phyloP scores from a whole-genome alignment of 2,888 invertebrate species.

The Palloptera scutellata region DNA sequence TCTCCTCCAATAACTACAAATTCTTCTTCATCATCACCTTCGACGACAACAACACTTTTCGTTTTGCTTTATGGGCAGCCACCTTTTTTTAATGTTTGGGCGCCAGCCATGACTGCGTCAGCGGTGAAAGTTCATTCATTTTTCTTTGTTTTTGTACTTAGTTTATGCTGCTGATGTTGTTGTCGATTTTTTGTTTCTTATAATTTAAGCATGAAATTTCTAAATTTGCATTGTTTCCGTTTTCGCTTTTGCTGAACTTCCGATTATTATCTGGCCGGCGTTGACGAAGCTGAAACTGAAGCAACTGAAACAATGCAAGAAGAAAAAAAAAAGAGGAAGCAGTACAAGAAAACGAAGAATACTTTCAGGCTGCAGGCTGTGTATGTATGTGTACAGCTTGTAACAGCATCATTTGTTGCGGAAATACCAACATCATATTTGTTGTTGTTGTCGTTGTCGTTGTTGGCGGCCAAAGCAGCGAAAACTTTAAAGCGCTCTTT shows the following conservation, averaged over 20 bases:
- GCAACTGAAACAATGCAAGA: background rate
- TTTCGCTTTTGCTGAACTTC: conserved; percentile 26
- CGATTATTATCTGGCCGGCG: conserved; percentile 26
- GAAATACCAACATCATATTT: conserved; percentile 25
- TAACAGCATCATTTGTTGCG: conserved; percentile 31
- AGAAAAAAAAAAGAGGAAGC: background rate
- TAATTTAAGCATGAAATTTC: conserved; percentile 16
- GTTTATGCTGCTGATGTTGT: background rate
- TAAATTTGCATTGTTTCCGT: conserved; percentile 36
- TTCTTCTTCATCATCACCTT: no score
- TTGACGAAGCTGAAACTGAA: background rate
- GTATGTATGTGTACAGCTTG: background rate
- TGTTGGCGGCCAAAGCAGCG: no score
- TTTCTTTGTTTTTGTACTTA: conserved; percentile 1
- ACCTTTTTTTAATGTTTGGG: background rate
- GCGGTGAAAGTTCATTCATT: background rate
- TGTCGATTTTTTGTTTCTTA: conserved; percentile 16
- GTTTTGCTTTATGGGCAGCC: background rate
- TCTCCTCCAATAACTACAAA: no score
- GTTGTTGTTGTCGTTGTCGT: background rate
- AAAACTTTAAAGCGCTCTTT: conserved; percentile 6
- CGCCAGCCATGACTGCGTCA: background rate
- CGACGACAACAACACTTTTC: no score
- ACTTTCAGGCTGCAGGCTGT: background rate
- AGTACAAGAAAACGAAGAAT: background rate